Conservation (phyloP, 2,888 invertebrate genomes). For the Metellina segmentata region DNA sequence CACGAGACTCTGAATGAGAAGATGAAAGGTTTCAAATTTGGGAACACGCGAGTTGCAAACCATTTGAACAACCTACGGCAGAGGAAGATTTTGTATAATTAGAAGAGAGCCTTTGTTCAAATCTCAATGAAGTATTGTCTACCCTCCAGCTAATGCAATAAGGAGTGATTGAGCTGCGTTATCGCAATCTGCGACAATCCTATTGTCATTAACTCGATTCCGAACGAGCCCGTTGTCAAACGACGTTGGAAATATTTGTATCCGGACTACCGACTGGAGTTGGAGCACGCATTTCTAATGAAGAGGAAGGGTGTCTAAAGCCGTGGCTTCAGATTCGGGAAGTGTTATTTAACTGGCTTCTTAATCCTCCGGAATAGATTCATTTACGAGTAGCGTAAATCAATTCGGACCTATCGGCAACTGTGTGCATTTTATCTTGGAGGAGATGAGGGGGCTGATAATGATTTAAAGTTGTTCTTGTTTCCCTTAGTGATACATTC, state of each 20-base stretch:
- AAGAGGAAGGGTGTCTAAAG: constrained; percentile 23
- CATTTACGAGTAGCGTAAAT: not conserved
- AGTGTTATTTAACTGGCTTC: constrained; percentile 18
- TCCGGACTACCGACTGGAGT: constrained; percentile 4
- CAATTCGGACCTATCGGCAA: not conserved
- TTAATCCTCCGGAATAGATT: not conserved
- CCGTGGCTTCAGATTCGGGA: not conserved
- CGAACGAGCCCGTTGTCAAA: constrained; percentile 21
- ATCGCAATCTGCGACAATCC: constrained; percentile 50
- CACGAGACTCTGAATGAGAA: no score
- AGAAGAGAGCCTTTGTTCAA: constrained; percentile 22
- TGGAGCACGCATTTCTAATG: constrained; percentile 39
- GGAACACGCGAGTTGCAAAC: not conserved
- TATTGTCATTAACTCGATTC: constrained; percentile 66
- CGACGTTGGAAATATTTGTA: constrained; percentile 40
- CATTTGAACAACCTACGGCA: not conserved
- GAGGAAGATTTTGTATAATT: constrained; percentile 11
- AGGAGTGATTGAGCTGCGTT: constrained; percentile 52
- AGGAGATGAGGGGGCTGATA: not conserved
- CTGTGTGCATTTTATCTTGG: not conserved
- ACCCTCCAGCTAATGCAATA: constrained; percentile 48
- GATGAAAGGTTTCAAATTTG: constrained; percentile 17
- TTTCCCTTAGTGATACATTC: no score
- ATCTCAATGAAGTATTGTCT: constrained; percentile 41
- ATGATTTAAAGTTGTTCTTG: not conserved